Conservation (phyloP, 2,888 invertebrate genomes). For the Nymphalis urticae region DNA sequence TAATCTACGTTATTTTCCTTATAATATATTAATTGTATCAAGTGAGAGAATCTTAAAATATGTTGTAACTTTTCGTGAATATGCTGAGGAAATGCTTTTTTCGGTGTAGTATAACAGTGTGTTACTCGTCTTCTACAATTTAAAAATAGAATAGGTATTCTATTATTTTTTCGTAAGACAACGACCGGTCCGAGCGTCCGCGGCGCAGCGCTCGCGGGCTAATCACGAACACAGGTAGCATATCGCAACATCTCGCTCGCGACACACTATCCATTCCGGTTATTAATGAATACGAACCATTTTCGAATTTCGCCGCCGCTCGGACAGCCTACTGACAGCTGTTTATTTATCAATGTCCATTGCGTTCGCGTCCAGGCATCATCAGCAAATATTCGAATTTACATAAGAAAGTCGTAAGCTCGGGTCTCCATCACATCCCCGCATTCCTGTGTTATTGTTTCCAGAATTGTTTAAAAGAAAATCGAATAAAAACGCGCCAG, state of each 20-base stretch:
- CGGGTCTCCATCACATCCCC: constrained; percentile 46
- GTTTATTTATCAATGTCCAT: constrained; percentile 73
- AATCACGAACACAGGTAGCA: constrained; percentile 72
- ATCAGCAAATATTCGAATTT: constrained; percentile 64
- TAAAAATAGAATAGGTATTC: constrained; percentile 21
- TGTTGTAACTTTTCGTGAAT: no score
- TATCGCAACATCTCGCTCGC: constrained; percentile 62
- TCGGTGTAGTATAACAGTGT: no score
- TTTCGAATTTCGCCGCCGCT: constrained; percentile 64
- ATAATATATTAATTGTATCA: no score
- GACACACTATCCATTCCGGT: constrained; percentile 65
- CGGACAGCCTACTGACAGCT: constrained; percentile 67
- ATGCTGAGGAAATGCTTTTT: no score
- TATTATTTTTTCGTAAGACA: constrained; percentile 23
- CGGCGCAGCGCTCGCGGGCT: constrained; percentile 41
- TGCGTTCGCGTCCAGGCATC: constrained; percentile 46
- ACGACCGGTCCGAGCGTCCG: constrained; percentile 21
- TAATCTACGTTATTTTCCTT: no score
- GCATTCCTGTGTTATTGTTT: constrained; percentile 44
- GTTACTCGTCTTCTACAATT: constrained; percentile 1
- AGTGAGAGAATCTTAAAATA: no score
- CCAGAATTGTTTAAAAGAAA: constrained; percentile 53
- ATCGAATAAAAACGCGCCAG: constrained; percentile 52
- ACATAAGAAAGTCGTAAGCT: constrained; percentile 47
- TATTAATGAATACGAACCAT: constrained; percentile 67